Percentiles rank a stretch among this genome's conserved stretches.
Conservation (phyloP, 2,797 vertebrate genomes). For the Acridotheres tristis region DNA sequence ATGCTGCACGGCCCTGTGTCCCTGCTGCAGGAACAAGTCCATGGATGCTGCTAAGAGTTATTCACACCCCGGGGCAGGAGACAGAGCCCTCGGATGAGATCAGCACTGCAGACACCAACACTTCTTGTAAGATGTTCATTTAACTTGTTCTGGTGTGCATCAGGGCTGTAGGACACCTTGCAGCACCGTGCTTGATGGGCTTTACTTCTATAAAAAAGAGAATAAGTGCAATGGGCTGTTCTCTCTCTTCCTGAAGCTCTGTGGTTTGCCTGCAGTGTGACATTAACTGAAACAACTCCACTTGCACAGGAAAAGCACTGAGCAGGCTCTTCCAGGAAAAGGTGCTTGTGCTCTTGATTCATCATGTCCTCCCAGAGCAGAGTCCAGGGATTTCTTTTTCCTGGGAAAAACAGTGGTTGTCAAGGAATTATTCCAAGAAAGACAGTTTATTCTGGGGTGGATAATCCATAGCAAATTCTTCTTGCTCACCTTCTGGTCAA, state of each 20-base stretch:
- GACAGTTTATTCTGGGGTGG: not conserved
- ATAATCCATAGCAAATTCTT: not conserved
- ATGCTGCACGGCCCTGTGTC: not conserved
- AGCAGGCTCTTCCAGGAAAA: not conserved
- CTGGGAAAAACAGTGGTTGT: not conserved
- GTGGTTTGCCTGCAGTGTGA: not conserved
- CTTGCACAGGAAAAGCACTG: not conserved
- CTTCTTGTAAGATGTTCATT: not conserved
- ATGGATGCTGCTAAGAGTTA: not conserved
- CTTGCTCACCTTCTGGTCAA: not conserved
- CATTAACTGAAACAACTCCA: not conserved
- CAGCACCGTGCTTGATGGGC: not conserved
- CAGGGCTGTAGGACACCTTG: not conserved
- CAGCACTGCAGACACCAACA: not conserved
- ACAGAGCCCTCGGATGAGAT: not conserved
- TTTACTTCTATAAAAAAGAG: not conserved
- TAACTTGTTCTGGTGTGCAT: not conserved
- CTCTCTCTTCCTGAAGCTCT: not conserved
- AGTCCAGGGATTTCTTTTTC: not conserved
- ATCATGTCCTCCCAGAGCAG: not conserved
- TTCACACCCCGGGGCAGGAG: not conserved
- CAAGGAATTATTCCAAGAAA: not conserved
- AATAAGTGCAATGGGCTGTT: not conserved
- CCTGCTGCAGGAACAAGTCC: not conserved
- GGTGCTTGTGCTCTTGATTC: not conserved